Base-by-base conservation (phyloP, 2,797 vertebrate genomes). In the Dipus sagitta region DNA sequence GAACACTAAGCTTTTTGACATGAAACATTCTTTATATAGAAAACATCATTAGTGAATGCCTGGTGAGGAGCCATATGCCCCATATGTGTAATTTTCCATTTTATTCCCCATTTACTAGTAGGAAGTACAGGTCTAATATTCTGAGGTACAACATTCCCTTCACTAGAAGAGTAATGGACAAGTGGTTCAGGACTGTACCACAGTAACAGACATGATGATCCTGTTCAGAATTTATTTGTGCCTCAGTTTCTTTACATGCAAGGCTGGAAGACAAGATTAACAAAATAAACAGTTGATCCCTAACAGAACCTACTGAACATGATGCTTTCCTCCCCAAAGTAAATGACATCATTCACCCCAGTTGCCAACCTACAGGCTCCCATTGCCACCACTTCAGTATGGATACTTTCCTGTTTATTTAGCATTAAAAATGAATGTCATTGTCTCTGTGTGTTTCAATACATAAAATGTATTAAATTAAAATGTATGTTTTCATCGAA, bases 1-100 rank as follows among this genome's bases (percentile, higher is more conserved):
- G 95, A 97, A 95, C 95, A 95, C 97, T 96, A 96, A 96, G 96
- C 93, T 96, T 96, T 97, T 84, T 97, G 97, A 97, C 97, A 96
- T 94, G 96, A 96, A 95, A 92, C 96, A 96, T 97, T 97, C 97
- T 97, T 97, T 97, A 97, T 97, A 96, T 96, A 96, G 96, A 97
- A 97, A 97, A 94, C 95, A 95, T 97, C 97, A 97, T 97, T 97
- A 97, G 96, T 93, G 96, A 93, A 65, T 94, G 96, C 97, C 97
- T 96, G 96, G 96, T 58, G 97, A 97, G 97, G 96, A 93, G 94
- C 97, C 97, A 97, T 97, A 97, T 97, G 97, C 96, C 95, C 95
- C 95, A 87, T 94, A 94, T 92, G 96, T 91, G 96, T 96, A 97
- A 95, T 96, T 96, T 96, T 97, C 96, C 95, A 96, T 96, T 96